Base-by-base conservation (phyloP, 2,113 vertebrate genomes). In the Polyodon spathula region DNA sequence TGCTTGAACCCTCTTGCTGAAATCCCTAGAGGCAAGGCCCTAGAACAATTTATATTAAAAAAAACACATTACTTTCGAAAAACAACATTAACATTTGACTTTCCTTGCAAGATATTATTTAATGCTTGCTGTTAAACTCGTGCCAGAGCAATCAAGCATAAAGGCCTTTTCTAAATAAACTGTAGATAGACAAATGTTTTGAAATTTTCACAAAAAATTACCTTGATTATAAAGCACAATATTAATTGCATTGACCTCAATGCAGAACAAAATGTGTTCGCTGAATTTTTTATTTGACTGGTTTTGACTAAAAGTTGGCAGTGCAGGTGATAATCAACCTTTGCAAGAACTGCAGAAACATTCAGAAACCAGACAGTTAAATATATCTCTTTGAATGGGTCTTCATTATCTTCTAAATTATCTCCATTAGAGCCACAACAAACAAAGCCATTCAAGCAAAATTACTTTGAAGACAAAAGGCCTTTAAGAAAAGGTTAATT, bases 391-490 rank as follows among this genome's bases (percentile, higher is more conserved):
- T 54, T 54, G 27, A 38, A 54, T 62, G 40, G 11, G n/a, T 38
- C 27, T 48, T 38, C 42, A 53, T 53, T 64, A 57, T 38, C 37
- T 37, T 17, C 40, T 27, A 48, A 53, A 16, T 42, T 2, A 27
- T 27, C 27, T 27, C 27, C 48, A 64, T 64, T 64, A 64, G 44
- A 42, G 38, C 37, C 17, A 64, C 14, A 53, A 10, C 39, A 53
- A 64, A 53, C 27, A 59, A 41, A 53, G 56, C 41, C 6, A 64
- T 59, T 64, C 52, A 42, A 40, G 54, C 17, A 42, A 50, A 59
- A 64, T 64, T 64, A 59, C 57, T 64, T 58, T 43, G 37, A 37
- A 40, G 48, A 39, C 16, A 7, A 59, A 51, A 52, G 15, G 39
- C 16, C 40, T 57, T 53, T 40, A 41, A 42, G 40, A 37, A 42